These are phyloP conservation scores for Ctenopoma kingsleyae DNA, from an alignment of 2,797 vertebrate species.

Conservation along the genomic window DNA sequence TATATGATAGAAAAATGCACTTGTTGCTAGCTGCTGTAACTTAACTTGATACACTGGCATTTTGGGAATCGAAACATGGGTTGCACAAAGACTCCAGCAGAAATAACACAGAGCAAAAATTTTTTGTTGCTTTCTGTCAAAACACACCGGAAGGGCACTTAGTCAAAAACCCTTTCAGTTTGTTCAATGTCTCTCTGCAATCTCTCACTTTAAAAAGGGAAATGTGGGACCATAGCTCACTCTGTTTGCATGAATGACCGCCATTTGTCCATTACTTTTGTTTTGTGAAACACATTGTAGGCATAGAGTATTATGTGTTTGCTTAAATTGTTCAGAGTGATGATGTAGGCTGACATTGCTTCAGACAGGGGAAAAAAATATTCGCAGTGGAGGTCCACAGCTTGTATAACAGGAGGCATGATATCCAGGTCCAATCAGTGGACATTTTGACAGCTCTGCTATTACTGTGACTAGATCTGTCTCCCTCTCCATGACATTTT, in stretches of 20 bases:
- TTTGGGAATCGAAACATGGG: not conserved
- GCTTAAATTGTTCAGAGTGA: constrained; percentile 11
- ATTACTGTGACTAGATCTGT: not conserved
- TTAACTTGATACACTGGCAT: not conserved
- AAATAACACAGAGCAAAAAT: not conserved
- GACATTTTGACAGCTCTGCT: not conserved
- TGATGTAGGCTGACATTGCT: not conserved
- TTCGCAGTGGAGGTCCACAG: not conserved
- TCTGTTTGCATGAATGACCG: constrained; percentile 63
- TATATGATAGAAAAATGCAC: too few species aligned
- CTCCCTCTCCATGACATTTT: not conserved
- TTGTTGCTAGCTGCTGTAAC: not conserved
- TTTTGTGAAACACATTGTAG: constrained; percentile 41
- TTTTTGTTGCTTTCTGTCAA: not conserved
- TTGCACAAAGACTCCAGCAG: not conserved
- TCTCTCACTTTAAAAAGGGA: not conserved
- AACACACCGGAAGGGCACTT: not conserved
- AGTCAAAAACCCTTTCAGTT: not conserved
- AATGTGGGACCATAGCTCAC: constrained; percentile 51
- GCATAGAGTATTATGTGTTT: constrained; percentile 59
- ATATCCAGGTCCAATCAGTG: not conserved
- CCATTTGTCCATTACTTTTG: constrained; percentile 43
- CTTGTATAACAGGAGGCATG: not conserved
- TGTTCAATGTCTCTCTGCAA: not conserved
- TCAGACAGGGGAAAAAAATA: not conserved